phyloP scores from a whole-genome alignment of 2,888 invertebrate genomes.

The Peribatodes rhomboidaria region DNA sequence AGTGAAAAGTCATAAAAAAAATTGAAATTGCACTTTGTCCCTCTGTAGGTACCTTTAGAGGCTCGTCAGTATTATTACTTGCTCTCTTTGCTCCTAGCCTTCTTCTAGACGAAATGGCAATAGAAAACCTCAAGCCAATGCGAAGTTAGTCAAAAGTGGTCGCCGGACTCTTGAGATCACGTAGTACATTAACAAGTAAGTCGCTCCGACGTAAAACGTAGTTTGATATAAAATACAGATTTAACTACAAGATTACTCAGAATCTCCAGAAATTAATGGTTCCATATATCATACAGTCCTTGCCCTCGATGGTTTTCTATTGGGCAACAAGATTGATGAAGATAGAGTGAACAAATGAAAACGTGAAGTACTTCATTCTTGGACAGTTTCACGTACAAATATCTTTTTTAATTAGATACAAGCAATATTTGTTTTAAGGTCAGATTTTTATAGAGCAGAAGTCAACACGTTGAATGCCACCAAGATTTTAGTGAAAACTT shows the following conservation, averaged over 20 bases:
- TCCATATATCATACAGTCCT: slow-evolving; percentile 26
- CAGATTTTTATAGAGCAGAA: no score
- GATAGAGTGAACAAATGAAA: slow-evolving; percentile 8
- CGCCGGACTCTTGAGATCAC: no score
- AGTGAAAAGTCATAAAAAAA: no score
- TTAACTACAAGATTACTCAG: slow-evolving; percentile 19
- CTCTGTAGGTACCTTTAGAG: no score
- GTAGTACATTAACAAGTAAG: slow-evolving; percentile 14
- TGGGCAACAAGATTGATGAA: slow-evolving; percentile 29
- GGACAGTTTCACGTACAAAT: neutral
- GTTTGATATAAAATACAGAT: slow-evolving; percentile 16
- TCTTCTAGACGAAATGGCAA: no score
- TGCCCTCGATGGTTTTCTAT: slow-evolving; percentile 33
- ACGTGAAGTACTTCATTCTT: neutral
- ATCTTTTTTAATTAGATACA: neutral
- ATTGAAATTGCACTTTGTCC: no score
- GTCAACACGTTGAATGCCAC: neutral
- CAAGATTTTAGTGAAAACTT: neutral
- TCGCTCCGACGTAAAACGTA: slow-evolving; percentile 20
- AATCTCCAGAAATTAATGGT: slow-evolving; percentile 33
- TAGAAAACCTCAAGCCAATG: no score
- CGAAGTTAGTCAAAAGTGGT: no score
- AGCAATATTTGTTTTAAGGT: no score
- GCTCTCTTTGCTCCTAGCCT: no score
- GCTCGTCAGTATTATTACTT: no score